Evolutionary conservation across 1,140 invertebrate genomes (phyloP), one percentile per base, ranked within the genome.

Genomic region (Phocides pigmalion): DNA sequence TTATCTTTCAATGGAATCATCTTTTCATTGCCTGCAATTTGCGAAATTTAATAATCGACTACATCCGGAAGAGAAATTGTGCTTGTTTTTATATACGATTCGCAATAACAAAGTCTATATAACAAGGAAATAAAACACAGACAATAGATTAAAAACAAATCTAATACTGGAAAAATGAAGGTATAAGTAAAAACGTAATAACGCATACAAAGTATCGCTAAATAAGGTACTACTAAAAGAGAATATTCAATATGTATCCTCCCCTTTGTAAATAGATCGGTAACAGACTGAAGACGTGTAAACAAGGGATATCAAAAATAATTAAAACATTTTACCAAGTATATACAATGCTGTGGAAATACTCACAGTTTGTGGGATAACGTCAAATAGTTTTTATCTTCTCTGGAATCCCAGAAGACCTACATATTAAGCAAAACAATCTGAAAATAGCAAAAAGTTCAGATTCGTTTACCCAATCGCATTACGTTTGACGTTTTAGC

Each of bases 1-100:
- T 98, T 98, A 89, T 98, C 97, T 91, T 95, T 96, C 70, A 96
- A 92, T 70, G 96, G 95, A 93, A 95, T 95, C 96, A 96, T 97
- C 90, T 94, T 94, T 80, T 84, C 93, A 94, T 93, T 76, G 87
- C 91, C 90, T 90, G 72, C 20, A 86, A 88, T 49, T 32, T 35
- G 17, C 25, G 6, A 49, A 47, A 35, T 46, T 22, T 61, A 37
- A 59, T 47, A 59, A 46, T 20, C 16, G 28, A 59, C 28, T 16
- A 44, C 44, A 20, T 35, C 25, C 56, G 12, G 42, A 59, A 44
- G 16, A 9, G 16, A 46, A 15, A 61, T 56, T 47, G 9, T 15
- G 3, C 9, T 17, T 44, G 14, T 28, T 54, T 54, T 25, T 56
- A 12, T 54, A 12, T 15, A 54, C 11, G 8, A 35, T 22, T 15